phyloP scores from a whole-genome alignment of 2,113 vertebrate species.

The Phaetusa simplex region DNA sequence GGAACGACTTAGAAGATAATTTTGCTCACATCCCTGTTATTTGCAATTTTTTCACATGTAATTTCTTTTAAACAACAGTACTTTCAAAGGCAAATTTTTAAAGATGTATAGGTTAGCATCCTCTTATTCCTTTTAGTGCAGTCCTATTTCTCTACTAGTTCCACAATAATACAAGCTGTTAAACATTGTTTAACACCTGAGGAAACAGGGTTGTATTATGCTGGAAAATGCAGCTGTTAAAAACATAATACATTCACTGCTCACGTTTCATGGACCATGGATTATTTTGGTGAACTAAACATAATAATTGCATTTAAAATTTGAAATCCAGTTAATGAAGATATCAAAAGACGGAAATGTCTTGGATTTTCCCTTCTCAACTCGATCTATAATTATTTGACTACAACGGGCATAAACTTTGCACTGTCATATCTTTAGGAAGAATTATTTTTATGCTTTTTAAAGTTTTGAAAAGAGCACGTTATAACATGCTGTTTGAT shows the following conservation, averaged over 20 bases:
- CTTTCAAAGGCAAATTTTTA: neutral
- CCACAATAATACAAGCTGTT: neutral
- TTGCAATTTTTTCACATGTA: neutral
- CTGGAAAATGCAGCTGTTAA: neutral
- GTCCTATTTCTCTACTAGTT: neutral
- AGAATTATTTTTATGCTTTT: neutral
- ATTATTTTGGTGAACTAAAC: neutral
- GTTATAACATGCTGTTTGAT: neutral
- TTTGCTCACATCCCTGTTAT: neutral
- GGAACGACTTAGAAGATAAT: neutral
- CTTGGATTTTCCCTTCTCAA: neutral
- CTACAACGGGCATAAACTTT: neutral
- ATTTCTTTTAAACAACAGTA: neutral
- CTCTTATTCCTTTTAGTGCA: neutral
- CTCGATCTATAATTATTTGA: conserved; percentile 23
- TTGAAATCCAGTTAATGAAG: neutral
- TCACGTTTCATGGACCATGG: neutral
- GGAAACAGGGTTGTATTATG: neutral
- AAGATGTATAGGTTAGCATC: neutral
- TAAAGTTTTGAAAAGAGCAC: neutral
- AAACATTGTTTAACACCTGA: neutral
- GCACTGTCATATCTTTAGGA: neutral
- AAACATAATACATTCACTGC: neutral
- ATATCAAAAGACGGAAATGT: neutral
- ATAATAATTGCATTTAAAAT: neutral